These are phyloP conservation scores for Drosophila watanabei DNA, from an alignment of 1,140 invertebrate species.

Conservation along the genomic window DNA sequence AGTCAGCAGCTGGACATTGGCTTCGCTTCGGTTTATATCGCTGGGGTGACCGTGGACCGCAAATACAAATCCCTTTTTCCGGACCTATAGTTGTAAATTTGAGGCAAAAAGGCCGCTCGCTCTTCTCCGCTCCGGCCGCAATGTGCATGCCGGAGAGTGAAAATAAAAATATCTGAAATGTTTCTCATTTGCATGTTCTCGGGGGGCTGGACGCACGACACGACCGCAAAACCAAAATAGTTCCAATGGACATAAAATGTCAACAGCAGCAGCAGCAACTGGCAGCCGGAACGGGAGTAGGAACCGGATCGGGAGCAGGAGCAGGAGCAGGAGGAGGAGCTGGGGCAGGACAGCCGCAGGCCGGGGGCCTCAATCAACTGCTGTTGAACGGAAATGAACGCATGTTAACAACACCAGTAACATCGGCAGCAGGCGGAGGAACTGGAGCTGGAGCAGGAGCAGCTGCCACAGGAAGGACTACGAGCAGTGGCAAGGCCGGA, in stretches of 20 bases:
- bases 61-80: slow-evolving; percentile 70
- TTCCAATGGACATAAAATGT: slow-evolving; percentile 85
- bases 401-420: slow-evolving; percentile 83
- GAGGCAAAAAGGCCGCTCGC: slow-evolving; percentile 17
- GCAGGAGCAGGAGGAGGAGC: slow-evolving; percentile 30
- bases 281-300: slow-evolving; percentile 40
- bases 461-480: slow-evolving; percentile 45
- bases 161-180: slow-evolving; percentile 85
- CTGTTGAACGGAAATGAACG: slow-evolving; percentile 84
- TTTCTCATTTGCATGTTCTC: slow-evolving; percentile 74
- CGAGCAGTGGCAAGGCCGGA: slow-evolving; percentile 35
- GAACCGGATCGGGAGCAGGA: slow-evolving; percentile 28
- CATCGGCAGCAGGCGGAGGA: slow-evolving; percentile 48
- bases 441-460: slow-evolving; percentile 38
- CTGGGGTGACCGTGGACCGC: slow-evolving; percentile 39
- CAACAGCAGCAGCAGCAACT: slow-evolving; percentile 62
- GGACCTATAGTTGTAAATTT: slow-evolving; percentile 72
- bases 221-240: slow-evolving; percentile 82
- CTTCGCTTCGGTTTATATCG: slow-evolving; percentile 16
- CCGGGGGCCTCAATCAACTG: slow-evolving; percentile 77
- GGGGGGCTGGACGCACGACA: slow-evolving; percentile 42
- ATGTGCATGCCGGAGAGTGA: slow-evolving; percentile 72
- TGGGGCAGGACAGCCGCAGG: slow-evolving; percentile 52
- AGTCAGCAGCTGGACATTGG: slow-evolving; percentile 49
- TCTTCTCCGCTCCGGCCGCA: slow-evolving; percentile 29